Base-by-base conservation (phyloP, 2,888 invertebrate species). In the Operophtera brumata region DNA sequence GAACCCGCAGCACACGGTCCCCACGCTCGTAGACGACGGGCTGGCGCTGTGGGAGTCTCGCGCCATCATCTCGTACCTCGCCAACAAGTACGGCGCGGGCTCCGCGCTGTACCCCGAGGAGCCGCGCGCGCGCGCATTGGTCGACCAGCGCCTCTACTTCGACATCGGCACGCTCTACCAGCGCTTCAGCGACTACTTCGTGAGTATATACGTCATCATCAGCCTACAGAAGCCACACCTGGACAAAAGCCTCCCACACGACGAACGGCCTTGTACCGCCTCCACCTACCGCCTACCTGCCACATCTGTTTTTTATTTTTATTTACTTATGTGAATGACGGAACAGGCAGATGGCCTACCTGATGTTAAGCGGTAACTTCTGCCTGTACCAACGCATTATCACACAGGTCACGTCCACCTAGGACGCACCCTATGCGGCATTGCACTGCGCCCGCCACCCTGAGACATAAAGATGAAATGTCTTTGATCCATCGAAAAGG, bases 1-100 rank as follows among this genome's bases (percentile, higher is more conserved):
- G 39, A 96, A 96, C 79, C 96, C 96, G 0, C 96, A 96, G 83
- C 96, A 96, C 80, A 93, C 94, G 34, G 92, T 97, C 57, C 97
- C 97, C 7, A 96, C 96, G 0, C 80, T 97, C 51, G 93, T 94
- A 59, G 97, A 97, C 84, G 93, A 95, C 70, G 96, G 95, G 0
- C 94, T 96, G 73, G 83, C 92, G 7, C 80, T 97, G 56, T 95
- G 94, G 92, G 97, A 97, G 86, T 96, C 96, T 44, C 94, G 96
- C 40, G 94, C 96, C 61, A 96, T 97, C 76, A 92, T 94, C 80
- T 90, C 92, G 0, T 97, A 97, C 82, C 90, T 97, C 74, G 94
- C 92, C 30, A 94, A 94, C 82, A 94, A 95, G 73, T 96, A 96
- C 77, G 95, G 93, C 51, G 95, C 95, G 78, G 93, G 94, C 69